These are phyloP conservation scores for Mormyrus lacerda DNA, from an alignment of 2,113 vertebrate species.

Conservation along the genomic window DNA sequence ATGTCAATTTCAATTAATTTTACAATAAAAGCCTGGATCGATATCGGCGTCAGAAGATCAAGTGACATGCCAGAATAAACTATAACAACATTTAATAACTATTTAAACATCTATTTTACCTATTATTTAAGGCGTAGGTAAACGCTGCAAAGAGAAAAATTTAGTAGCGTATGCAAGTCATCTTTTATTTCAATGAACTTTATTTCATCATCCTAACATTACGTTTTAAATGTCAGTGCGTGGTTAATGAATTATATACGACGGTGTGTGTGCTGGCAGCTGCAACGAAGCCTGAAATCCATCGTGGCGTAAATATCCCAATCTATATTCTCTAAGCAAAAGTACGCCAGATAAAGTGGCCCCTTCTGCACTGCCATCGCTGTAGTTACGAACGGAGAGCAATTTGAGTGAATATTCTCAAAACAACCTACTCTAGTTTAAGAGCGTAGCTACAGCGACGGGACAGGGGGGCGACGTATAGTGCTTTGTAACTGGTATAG, in stretches of 20 bases:
- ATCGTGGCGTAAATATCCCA: background rate
- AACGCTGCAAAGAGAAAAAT: background rate
- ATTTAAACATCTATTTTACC: background rate
- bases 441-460: slow-evolving; percentile 32
- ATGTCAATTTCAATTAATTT: background rate
- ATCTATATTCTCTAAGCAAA: background rate
- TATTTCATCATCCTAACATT: background rate
- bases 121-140: background rate
- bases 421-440: slow-evolving; percentile 41
- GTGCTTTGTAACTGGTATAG: slow-evolving; percentile 37
- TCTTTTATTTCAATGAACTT: background rate
- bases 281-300: background rate
- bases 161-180: background rate
- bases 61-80: background rate
- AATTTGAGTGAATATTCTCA: slow-evolving; percentile 36
- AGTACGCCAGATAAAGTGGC: background rate
- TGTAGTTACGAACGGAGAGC: background rate
- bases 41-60: background rate
- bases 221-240: background rate
- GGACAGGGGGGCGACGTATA: slow-evolving; percentile 46
- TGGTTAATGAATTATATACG: background rate
- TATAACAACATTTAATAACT: background rate
- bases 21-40: background rate
- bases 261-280: background rate
- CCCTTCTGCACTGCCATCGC: background rate